Conservation (phyloP, 1,140 invertebrate species). For the Drosophila pseudoananassae region DNA sequence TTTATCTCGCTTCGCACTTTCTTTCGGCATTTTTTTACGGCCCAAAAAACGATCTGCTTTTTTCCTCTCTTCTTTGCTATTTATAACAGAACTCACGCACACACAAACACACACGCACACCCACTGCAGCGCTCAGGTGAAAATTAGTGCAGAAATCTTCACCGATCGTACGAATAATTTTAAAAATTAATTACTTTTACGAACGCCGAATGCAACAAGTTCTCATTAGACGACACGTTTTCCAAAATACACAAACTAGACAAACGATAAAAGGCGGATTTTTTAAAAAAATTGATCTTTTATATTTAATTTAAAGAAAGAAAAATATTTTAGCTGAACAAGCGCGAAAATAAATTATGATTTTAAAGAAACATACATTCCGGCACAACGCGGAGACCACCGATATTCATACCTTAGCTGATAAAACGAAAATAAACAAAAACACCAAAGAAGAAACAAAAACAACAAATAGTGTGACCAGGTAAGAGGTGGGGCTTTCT, state of each 20-base stretch:
- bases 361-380: slow-evolving; percentile 3
- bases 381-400: background rate
- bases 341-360: background rate
- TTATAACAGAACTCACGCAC: slow-evolving; percentile 72
- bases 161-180: slow-evolving; percentile 18
- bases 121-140: slow-evolving; percentile 60
- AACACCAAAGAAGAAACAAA: background rate
- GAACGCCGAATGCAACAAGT: slow-evolving; percentile 6
- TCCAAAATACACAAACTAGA: background rate
- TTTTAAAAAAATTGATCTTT: background rate
- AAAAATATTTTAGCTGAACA: background rate
- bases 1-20: slow-evolving; percentile 71
- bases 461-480: background rate
- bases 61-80: slow-evolving; percentile 59
- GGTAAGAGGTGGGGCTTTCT: background rate
- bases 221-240: background rate
- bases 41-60: slow-evolving; percentile 67
- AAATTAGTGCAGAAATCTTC: slow-evolving; percentile 70
- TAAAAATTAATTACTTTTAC: background rate
- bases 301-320: background rate
- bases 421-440: slow-evolving; percentile 4
- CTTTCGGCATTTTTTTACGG: slow-evolving; percentile 64
- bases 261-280: background rate
- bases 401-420: background rate
- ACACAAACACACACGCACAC: slow-evolving; percentile 20